Base-by-base conservation (phyloP, 2,888 invertebrate genomes). In the Heliconius charithonia region DNA sequence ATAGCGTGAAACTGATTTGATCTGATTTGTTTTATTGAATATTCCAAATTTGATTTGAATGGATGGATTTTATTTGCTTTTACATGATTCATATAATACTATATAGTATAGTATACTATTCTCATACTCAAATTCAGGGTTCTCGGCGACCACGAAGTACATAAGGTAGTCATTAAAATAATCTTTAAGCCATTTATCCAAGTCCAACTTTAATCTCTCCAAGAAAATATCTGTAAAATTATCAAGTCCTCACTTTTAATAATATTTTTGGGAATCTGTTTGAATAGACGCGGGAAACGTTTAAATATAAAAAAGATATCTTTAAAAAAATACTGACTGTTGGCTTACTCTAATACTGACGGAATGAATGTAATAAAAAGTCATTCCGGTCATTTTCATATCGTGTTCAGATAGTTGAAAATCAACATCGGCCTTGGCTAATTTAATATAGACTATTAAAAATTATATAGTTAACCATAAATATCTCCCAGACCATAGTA, bases 161-260 rank as follows among this genome's bases (percentile, higher is more conserved):
- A 89, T 86, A 6, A 93, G 84, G 72, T 88, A 90, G 82, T 94
- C 92, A 79, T 93, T 93, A 80, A 93, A 92, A 81, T 90, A 94
- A 83, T 94, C 93, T 79, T 89, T 90, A 22, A 93, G 75, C 94
- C 94, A 94, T 22, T 85, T 82, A 80, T 93, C 89, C 32, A 94
- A 81, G 79, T 92, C 91, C 1, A 82, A 83, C 82, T 91, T 91
- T 78, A 94, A 75, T 83, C 89, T 87, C 12, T 85, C 81, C 51
- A 91, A 32, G 81, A 91, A 92, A 25, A 85, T 85, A 51, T 84
- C 93, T 93, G 85, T 10, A 25, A 29, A 25, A n/a, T 63, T 27
- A 63, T 16, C 1, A 63, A 27, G 2, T n/a, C 0, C n/a, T n/a
- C n/a, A 59, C 0, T n/a, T 59, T 59, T n/a, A n/a, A n/a, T n/a